A percentile compares a stretch with the other conserved stretches of the same genome.
These are phyloP conservation scores for Rhabdomys dilectus DNA, from an alignment of 2,113 vertebrate genomes.

Conservation along the genomic window DNA sequence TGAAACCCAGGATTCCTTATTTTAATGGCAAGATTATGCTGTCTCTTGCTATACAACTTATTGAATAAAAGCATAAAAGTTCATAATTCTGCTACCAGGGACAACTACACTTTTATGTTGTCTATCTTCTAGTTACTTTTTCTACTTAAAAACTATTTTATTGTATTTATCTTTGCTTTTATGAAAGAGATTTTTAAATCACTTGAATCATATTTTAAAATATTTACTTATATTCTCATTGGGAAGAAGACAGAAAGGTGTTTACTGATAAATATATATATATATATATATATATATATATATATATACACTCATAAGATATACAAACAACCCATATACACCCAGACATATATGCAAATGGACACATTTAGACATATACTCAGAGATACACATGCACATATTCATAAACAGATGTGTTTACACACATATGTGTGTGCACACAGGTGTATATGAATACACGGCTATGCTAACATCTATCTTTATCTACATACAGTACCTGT, in stretches of 20 bases:
- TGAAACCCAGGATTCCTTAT: neutral
- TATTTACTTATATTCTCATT: neutral
- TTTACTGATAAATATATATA: neutral
- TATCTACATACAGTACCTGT: neutral
- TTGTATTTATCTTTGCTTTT: neutral
- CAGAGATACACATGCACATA: slow-evolving; percentile 86
- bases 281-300: neutral
- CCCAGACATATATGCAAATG: neutral
- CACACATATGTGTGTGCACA: neutral
- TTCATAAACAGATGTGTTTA: neutral
- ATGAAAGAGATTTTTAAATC: neutral
- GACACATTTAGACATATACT: neutral
- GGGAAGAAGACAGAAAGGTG: neutral
- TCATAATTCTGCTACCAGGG: neutral
- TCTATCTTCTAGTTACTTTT: neutral
- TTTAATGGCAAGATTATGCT: neutral
- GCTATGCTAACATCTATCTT: neutral
- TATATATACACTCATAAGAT: rapidly evolving
- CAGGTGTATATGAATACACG: neutral
- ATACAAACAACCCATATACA: neutral
- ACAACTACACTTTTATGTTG: neutral
- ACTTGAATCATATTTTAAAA: neutral
- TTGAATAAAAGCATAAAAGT: neutral
- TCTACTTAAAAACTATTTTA: slow-evolving; percentile 9
- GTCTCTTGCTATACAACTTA: neutral